phyloP scores from a whole-genome alignment of 2,113 vertebrate species.

The Calyptommatus sinebrachiatus region DNA sequence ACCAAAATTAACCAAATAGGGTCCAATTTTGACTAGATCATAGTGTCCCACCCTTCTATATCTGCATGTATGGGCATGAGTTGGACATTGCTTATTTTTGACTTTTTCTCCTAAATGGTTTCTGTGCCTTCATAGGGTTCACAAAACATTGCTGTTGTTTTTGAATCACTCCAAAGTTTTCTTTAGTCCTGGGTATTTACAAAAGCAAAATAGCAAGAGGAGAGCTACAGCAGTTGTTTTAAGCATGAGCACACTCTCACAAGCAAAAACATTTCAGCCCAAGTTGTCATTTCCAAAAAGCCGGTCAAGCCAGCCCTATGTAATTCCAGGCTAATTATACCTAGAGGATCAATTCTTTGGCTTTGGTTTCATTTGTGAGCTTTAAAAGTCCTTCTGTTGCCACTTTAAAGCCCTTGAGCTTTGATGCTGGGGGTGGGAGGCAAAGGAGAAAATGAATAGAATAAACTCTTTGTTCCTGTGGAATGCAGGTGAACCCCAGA shows the following conservation, averaged over 20 bases:
- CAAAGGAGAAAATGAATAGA: neutral
- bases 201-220: neutral
- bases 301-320: conserved; percentile 7
- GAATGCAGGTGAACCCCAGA: conserved; percentile 26
- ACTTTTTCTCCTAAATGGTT: neutral
- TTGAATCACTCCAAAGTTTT: neutral
- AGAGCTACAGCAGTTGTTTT: neutral
- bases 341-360: conserved; percentile 14
- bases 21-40: neutral
- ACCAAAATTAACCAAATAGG: no score
- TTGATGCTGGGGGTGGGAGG: neutral
- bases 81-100: neutral
- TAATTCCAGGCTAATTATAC: conserved; percentile 17
- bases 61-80: neutral
- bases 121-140: neutral
- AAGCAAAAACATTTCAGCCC: neutral
- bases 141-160: neutral
- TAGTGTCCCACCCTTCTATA: neutral
- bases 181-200: neutral
- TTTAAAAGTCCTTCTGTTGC: conserved; percentile 1
- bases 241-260: neutral
- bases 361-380: conserved; percentile 16
- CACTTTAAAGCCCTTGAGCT: conserved; percentile 26
- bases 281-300: neutral
- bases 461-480: conserved; percentile 20